A percentile compares a stretch with the other conserved stretches of the same genome.
Evolutionary conservation across 1,140 invertebrate genomes (phyloP).

Genomic region (Meteorus sp.): DNA sequence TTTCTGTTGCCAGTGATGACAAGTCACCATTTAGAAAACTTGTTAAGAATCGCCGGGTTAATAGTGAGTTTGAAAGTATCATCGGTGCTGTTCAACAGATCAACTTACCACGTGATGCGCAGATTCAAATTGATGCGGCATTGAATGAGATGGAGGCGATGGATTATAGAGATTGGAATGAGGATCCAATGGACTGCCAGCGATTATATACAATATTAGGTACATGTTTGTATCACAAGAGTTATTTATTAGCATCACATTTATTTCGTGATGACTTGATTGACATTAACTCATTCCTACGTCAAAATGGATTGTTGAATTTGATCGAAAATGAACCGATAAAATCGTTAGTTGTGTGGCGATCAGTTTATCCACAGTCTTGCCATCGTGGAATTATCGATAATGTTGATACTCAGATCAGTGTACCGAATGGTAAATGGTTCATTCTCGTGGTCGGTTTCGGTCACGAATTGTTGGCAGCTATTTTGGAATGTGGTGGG

Average conservation of each 20-base stretch:
- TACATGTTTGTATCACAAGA: slow-evolving; percentile 72
- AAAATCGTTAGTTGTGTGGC: slow-evolving; percentile 75
- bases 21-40: slow-evolving; percentile 9
- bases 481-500: slow-evolving; percentile 73
- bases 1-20: slow-evolving; percentile 16
- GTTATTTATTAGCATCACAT: slow-evolving; percentile 73
- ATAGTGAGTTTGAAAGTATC: slow-evolving; percentile 46
- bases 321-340: slow-evolving; percentile 67
- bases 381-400: slow-evolving; percentile 44
- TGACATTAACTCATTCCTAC: slow-evolving; percentile 71
- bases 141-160: slow-evolving; percentile 79
- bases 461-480: slow-evolving; percentile 70
- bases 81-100: slow-evolving; percentile 61
- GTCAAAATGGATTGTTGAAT: slow-evolving; percentile 69
- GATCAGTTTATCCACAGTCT: slow-evolving; percentile 67
- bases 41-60: slow-evolving; percentile 25
- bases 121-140: slow-evolving; percentile 76
- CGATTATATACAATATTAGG: slow-evolving; percentile 76
- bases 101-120: slow-evolving; percentile 72
- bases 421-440: slow-evolving; percentile 63
- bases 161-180: slow-evolving; percentile 81
- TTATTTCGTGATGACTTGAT: slow-evolving; percentile 70
- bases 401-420: slow-evolving; percentile 41
- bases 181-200: slow-evolving; percentile 77
- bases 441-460: slow-evolving; percentile 76